Base-by-base conservation (phyloP, 2,113 vertebrate species). In the Antechinus flavipes region DNA sequence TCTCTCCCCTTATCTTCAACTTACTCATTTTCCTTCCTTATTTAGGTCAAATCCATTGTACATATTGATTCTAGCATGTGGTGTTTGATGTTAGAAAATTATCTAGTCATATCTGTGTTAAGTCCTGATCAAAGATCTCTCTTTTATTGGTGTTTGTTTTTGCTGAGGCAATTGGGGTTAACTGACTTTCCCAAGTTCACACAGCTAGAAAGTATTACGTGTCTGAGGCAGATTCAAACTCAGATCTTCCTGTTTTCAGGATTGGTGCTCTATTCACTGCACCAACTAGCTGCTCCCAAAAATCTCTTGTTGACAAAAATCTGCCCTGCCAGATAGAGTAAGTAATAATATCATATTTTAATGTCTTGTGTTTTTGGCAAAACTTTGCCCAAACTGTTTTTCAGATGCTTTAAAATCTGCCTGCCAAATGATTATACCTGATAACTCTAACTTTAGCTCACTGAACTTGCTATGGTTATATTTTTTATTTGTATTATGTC, bases 401-500 rank as follows among this genome's bases (percentile, higher is more conserved):
- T 42, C 68, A 84, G 11, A 42, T 84, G 19, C 68, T 35, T 84
- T 84, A 84, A 84, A 42, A 42, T 22, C n/a, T 42, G 35, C 19
- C 68, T 84, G 68, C 68, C n/a, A 84, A 42, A 84, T 76, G n/a
- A 42, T n/a, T 84, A 19, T 42, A 84, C 68, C 68, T 84, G 61
- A 42, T 84, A 84, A 84, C 68, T 84, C 68, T 76, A 5, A n/a
- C 61, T 76, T 76, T 76, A 35, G 35, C 61, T 76, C 35, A 7
- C 5, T 92, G 50, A 14, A 46, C 90, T 91, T 68, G 89, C 50
- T 91, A 90, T 58, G 89, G n/a, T 46, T 93, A 50, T 76, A 47
- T 25, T 35, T 56, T 16, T 91, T 68, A 93, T 97, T 76, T 42
- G 56, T 96, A 97, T 97, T 95, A 52, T 94, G 92, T 96, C 90